phyloP scores from a whole-genome alignment of 2,797 vertebrate genomes.

The Loriculus beryllinus region DNA sequence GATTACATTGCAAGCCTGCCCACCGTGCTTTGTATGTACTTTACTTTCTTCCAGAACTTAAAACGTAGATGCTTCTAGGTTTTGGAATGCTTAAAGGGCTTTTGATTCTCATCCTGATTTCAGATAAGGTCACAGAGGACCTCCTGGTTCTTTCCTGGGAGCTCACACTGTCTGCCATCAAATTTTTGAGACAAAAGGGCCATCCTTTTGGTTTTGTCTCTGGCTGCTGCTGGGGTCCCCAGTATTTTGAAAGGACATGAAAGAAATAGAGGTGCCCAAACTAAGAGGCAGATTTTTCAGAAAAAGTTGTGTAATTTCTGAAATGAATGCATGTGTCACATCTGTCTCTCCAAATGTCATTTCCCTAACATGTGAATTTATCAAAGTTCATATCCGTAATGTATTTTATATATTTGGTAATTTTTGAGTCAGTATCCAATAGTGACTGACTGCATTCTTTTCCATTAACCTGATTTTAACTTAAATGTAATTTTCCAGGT shows the following conservation, averaged over 20 bases:
- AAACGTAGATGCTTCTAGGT: not conserved
- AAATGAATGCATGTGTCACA: not conserved
- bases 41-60: not conserved
- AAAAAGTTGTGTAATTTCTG: not conserved
- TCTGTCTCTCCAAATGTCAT: not conserved
- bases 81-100: not conserved
- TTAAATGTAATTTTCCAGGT: not conserved
- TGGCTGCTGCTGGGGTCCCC: not conserved
- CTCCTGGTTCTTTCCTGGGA: not conserved
- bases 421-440: not conserved
- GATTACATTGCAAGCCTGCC: not conserved
- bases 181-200: not conserved
- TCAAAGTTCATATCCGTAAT: not conserved
- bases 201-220: not conserved
- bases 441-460: not conserved
- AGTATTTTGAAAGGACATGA: not conserved
- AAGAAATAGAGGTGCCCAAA: not conserved
- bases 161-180: not conserved
- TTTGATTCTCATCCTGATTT: not conserved
- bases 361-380: not conserved
- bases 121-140: not conserved
- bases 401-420: not conserved
- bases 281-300: not conserved
- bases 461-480: slow-evolving; percentile 21
- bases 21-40: rapidly evolving